phyloP scores from a whole-genome alignment of 2,797 vertebrate species.

The Clamator glandarius region DNA sequence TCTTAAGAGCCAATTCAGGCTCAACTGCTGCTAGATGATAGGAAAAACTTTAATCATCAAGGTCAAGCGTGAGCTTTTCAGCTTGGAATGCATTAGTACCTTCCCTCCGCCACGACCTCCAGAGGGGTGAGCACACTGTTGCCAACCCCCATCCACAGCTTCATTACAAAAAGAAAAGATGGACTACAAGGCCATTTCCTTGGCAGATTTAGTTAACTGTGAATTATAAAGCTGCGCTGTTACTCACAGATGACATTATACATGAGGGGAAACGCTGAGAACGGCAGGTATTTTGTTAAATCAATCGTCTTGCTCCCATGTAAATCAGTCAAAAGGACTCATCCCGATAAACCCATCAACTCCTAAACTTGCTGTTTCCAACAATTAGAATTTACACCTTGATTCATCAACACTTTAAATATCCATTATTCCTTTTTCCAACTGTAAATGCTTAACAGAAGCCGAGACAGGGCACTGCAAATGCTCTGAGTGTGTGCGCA shows the following conservation, averaged over 20 bases:
- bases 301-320: background rate
- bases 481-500: background rate
- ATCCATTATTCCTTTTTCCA: background rate
- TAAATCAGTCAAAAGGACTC: background rate
- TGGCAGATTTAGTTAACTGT: constrained; percentile 50
- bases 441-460: background rate
- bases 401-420: background rate
- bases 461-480: background rate
- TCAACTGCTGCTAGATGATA: constrained; percentile 49
- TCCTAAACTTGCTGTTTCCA: background rate
- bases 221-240: constrained; percentile 50
- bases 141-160: constrained; percentile 57
- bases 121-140: constrained; percentile 4
- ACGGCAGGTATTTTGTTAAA: background rate
- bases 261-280: background rate
- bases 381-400: background rate
- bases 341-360: background rate
- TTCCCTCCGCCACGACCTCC: constrained; percentile 38
- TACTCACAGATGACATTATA: constrained; percentile 41
- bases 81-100: constrained; percentile 62
- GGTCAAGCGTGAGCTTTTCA: constrained; percentile 68
- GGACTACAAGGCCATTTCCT: constrained; percentile 37
- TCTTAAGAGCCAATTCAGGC: constrained; percentile 64
- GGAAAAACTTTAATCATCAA: constrained; percentile 46
- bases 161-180: constrained; percentile 43